A percentile compares a stretch with the other conserved stretches of the same genome.
phyloP scores from a whole-genome alignment of 2,113 vertebrate genomes.

The Cyanoderma ruficeps region DNA sequence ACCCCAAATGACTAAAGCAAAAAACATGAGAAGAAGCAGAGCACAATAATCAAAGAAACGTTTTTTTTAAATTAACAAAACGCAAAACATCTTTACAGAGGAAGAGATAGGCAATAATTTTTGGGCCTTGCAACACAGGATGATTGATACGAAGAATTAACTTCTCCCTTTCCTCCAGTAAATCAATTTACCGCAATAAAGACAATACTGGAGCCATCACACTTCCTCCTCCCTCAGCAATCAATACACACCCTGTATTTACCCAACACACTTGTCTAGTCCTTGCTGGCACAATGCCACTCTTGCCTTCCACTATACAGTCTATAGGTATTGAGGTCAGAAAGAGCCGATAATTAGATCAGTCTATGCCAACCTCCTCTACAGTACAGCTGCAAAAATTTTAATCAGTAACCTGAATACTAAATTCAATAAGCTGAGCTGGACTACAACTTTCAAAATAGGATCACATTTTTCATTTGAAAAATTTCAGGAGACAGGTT shows the following conservation, averaged over 20 bases:
- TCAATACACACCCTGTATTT: background rate
- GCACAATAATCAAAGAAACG: background rate
- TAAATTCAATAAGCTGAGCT: background rate
- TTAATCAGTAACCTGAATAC: background rate
- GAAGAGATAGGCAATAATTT: background rate
- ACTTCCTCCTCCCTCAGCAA: background rate
- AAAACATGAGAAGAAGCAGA: background rate
- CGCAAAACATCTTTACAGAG: background rate
- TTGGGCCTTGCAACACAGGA: background rate
- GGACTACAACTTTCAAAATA: background rate
- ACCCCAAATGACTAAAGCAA: background rate
- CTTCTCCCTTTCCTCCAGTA: background rate
- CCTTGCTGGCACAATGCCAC: background rate
- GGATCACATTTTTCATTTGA: background rate
- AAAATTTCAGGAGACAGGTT: background rate
- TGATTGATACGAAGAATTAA: background rate
- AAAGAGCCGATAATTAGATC: background rate
- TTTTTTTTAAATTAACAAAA: background rate
- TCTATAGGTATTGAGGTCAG: background rate
- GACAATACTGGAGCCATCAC: background rate
- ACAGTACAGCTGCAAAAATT: background rate
- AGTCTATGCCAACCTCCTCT: background rate
- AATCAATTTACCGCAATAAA: background rate
- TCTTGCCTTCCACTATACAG: background rate
- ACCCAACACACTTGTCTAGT: background rate